phyloP scores from a whole-genome alignment of 2,888 invertebrate species.

The Hymenopus coronatus region DNA sequence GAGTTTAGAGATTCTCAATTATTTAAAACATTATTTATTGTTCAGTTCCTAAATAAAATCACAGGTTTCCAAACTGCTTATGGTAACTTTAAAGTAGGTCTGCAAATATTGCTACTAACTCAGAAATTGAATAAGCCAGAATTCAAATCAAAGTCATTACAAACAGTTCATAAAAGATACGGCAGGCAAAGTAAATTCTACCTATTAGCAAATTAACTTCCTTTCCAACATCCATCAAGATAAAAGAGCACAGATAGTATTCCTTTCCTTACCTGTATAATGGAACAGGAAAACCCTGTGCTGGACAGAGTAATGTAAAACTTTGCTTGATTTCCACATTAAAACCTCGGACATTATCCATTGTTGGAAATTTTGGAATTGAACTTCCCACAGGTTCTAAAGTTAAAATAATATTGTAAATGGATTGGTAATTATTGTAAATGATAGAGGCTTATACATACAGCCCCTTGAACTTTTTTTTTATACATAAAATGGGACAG shows the following conservation, averaged over 20 bases:
- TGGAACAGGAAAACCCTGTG: slow-evolving; percentile 66
- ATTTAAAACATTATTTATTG: neutral
- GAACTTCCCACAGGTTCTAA: slow-evolving; percentile 70
- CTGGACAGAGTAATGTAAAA: slow-evolving; percentile 62
- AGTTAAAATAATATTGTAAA: slow-evolving; percentile 32
- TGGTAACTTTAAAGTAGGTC: no score
- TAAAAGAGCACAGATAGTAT: no score
- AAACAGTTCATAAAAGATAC: no score
- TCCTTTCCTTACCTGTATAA: slow-evolving; percentile 51
- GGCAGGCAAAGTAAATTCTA: no score
- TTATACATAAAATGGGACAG: slow-evolving; percentile 69
- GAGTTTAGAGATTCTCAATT: slow-evolving; percentile 10
- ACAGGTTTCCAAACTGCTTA: no score
- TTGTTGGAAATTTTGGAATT: slow-evolving; percentile 64
- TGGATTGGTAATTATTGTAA: no score
- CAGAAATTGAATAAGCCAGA: no score
- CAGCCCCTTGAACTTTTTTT: slow-evolving; percentile 37
- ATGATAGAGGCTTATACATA: neutral
- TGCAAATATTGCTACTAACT: no score
- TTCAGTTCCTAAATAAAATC: neutral
- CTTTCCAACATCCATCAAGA: no score
- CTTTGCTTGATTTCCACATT: slow-evolving; percentile 52
- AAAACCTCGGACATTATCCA: slow-evolving; percentile 62
- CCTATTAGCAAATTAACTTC: no score
- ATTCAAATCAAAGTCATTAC: no score